Percentiles rank a stretch among this genome's conserved stretches.
phyloP scores from a whole-genome alignment of 2,888 invertebrate genomes.

The Aquatica leii region DNA sequence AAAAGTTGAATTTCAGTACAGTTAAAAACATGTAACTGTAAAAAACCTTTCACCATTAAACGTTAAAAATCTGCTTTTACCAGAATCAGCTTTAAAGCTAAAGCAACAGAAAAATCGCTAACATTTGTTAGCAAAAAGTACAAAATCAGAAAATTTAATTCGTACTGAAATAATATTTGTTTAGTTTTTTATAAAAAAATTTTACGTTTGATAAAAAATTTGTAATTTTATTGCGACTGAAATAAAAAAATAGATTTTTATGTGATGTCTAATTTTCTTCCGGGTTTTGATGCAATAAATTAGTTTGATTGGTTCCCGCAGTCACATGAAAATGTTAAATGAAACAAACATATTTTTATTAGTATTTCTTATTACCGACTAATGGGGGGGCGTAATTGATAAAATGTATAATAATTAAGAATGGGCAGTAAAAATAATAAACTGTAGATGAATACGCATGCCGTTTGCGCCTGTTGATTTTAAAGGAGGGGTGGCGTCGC shows the following conservation, averaged over 20 bases:
- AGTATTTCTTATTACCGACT: not conserved
- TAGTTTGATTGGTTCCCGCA: not conserved
- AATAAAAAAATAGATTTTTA: not conserved
- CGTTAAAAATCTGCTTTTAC: no score
- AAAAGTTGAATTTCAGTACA: no score
- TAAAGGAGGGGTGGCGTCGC: constrained; percentile 49
- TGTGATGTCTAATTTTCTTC: not conserved
- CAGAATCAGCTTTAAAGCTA: no score
- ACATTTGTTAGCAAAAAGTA: no score
- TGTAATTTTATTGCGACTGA: no score
- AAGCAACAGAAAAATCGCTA: no score
- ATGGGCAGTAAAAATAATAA: constrained; percentile 15
- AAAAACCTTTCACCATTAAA: no score
- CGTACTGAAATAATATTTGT: no score
- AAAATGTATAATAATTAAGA: constrained; percentile 12
- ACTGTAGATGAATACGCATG: constrained; percentile 35
- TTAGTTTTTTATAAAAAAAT: no score
- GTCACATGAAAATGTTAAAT: not conserved
- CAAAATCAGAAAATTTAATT: no score
- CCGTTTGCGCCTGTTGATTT: constrained; percentile 36
- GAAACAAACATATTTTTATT: not conserved
- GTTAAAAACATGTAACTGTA: no score
- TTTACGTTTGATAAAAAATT: no score
- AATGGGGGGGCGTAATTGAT: constrained; percentile 1
- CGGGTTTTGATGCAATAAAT: not conserved